Base-by-base conservation (phyloP, 2,113 vertebrate genomes). In the Gambusia affinis region DNA sequence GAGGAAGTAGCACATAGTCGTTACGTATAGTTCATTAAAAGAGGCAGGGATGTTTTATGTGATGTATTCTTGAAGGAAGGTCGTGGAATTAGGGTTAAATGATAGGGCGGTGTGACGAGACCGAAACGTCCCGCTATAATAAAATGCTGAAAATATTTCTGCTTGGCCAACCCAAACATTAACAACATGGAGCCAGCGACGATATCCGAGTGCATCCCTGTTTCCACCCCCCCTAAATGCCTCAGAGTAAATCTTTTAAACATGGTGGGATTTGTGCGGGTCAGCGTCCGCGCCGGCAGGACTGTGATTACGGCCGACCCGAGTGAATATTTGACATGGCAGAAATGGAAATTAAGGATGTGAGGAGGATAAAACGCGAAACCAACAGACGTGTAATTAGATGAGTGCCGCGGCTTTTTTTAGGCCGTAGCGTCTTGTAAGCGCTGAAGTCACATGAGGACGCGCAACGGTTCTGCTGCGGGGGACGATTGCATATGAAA, bases 241-340 rank as follows among this genome's bases (percentile, higher is more conserved):
- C 67, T 39, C n/a, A 19, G 12, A 19, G 28, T 29, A 44, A 65
- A 85, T 68, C 60, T 39, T 64, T 62, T 62, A 29, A 67, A 75
- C 14, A 60, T 61, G 62, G 77, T 35, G 12, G 67, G 42, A 78
- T 27, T 47, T 17, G 44, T 77, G 76, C 19, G 65, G 28, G 74
- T 71, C 71, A 60, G 68, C 33, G 70, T 90, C 86, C 76, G 33
- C 61, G 73, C 62, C 60, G 35, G 76, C 4, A 44, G 64, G 72
- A 81, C 84, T 84, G 81, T 85, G 51, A 89, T 91, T 85, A 92
- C 65, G 31, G 75, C 82, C 72, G 86, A 88, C 83, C 87, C 79
- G 81, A 78, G 84, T 88, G 87, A 92, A 93, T 86, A 90, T 90
- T 86, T 85, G 12, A 83, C 35, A 79, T 64, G 71, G 74, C 67